Percentiles rank a stretch among this genome's conserved stretches.
Evolutionary conservation across 2,888 invertebrate genomes (phyloP).

Genomic region (Malthinus seriepunctatus): DNA sequence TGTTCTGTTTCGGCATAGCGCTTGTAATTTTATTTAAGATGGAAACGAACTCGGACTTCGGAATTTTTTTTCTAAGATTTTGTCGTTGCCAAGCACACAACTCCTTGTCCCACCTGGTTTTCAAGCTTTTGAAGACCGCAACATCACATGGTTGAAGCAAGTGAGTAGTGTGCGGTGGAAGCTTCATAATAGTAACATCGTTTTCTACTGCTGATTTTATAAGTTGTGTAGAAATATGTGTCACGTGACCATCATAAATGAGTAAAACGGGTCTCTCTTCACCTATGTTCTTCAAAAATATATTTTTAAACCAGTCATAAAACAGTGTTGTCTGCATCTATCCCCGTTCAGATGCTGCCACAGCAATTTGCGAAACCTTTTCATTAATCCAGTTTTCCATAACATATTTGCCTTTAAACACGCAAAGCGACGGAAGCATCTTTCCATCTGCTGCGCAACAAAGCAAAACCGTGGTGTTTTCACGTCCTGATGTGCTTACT

Average conservation of each 20-base stretch:
- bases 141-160: conserved; percentile 26
- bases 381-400: conserved; percentile 24
- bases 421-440: conserved; percentile 16
- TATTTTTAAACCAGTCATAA: conserved; percentile 15
- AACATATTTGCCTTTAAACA: conserved; percentile 3
- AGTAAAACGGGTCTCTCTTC: conserved; percentile 7
- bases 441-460: conserved; percentile 22
- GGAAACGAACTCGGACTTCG: conserved; percentile 14
- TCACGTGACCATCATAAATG: conserved; percentile 37
- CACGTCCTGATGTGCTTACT: conserved; percentile 15
- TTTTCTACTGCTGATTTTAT: conserved; percentile 33
- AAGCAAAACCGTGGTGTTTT: conserved; percentile 16
- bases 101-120: conserved; percentile 23
- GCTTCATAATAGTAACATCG: conserved; percentile 21
- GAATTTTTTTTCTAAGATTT: conserved; percentile 28
- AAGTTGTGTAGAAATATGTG: conserved; percentile 35
- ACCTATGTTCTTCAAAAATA: conserved; percentile 8
- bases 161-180: conserved; percentile 22
- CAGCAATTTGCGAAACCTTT: conserved; percentile 33
- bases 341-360: conserved; percentile 40
- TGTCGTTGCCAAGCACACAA: conserved; percentile 28
- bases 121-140: conserved; percentile 22
- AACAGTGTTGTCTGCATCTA: conserved; percentile 44
- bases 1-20: conserved; percentile 7
- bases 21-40: conserved; percentile 8